Base-by-base conservation (phyloP, 2,113 vertebrate genomes). In the Pavo muticus region DNA sequence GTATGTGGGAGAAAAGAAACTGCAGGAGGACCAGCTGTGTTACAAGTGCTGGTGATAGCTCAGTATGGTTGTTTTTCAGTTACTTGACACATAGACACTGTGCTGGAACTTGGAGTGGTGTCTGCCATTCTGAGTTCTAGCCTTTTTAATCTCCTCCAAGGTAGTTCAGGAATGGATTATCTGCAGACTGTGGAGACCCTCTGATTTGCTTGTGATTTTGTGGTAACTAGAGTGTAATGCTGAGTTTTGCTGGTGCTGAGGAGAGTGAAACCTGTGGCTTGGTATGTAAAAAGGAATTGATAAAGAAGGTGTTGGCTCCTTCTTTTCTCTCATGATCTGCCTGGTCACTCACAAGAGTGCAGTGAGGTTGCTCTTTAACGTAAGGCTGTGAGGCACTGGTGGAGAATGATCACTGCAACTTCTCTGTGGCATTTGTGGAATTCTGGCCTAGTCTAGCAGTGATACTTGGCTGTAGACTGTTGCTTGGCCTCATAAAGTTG, bases 201-300 rank as follows among this genome's bases (percentile, higher is more conserved):
- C 30, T 12, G 30, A 27, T 60, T 75, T 68, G 29, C 40, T 15
- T 54, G 24, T 60, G 39, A 40, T 19, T 2, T 21, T 52, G 23
- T 3, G 8, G 65, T 45, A 20, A 59, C 65, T 56, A 44, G 52
- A 24, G 21, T 45, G 27, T 0, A 0, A 23, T 68, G 39, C 37
- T 71, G 56, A 95, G 65, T 47, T n/a, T 81, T 5, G 2, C 4
- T 50, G 57, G 23, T 10, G 35, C n/a, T 1, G 4, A 70, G 30
- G 57, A n/a, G 65, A 68, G 45, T 3, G 1, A 71, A 63, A 74
- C 11, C 18, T 67, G 19, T 71, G 69, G 52, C 44, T 72, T 47
- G 6, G 32, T 61, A 65, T 29, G 35, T 59, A 65, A 39, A 86
- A 71, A 64, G 14, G 39, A 68, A 25, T 15, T 60, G 3, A 35